Conservation (phyloP, 2,797 vertebrate species). For the Sebastes oblongus region DNA sequence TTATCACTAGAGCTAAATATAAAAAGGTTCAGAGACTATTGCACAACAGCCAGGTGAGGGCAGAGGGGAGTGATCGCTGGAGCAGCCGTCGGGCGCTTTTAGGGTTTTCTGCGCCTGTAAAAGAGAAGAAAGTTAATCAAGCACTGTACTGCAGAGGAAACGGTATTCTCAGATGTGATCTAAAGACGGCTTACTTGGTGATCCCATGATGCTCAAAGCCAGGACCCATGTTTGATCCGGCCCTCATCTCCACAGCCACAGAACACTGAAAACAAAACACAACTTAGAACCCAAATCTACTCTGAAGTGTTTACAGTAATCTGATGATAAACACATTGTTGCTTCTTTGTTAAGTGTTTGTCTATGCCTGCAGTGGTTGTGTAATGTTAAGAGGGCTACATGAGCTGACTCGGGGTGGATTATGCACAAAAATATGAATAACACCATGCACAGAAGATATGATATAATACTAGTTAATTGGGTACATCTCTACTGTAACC, state of each 20-base stretch:
- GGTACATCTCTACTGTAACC: not conserved
- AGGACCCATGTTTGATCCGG: conserved; percentile 91
- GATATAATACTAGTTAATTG: not conserved
- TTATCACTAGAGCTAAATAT: conserved; percentile 46
- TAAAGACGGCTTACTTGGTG: conserved; percentile 85
- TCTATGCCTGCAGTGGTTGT: not conserved
- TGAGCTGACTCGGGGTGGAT: not conserved
- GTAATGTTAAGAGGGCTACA: not conserved
- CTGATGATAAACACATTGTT: not conserved
- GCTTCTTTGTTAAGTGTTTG: not conserved
- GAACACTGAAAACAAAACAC: conserved; percentile 84
- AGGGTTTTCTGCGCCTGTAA: conserved; percentile 92
- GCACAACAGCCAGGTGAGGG: conserved; percentile 73
- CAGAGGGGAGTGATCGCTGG: conserved; percentile 31
- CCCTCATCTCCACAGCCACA: conserved; percentile 92
- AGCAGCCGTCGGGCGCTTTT: conserved; percentile 52
- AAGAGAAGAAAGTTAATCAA: not conserved
- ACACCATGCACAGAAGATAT: not conserved
- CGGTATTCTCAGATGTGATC: not conserved
- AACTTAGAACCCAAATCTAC: not conserved
- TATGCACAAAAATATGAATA: not conserved
- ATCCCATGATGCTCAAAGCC: conserved; percentile 89
- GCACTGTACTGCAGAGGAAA: not conserved
- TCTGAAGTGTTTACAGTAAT: not conserved
- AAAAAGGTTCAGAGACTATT: conserved; percentile 75